phyloP scores from a whole-genome alignment of 2,888 invertebrate species.

The Catocala nupta region DNA sequence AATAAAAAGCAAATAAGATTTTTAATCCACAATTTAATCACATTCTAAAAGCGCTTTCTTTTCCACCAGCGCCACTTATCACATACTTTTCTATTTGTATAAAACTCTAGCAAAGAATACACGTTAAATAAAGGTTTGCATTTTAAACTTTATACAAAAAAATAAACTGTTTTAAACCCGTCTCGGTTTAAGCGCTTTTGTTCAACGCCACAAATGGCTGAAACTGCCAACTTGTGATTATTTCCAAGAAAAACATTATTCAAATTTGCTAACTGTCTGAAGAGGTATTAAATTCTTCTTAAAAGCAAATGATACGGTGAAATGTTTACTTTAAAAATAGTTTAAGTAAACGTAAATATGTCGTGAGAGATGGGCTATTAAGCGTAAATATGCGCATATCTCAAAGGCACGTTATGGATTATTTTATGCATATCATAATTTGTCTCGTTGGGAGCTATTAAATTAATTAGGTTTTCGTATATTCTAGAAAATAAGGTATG shows the following conservation, averaged over 20 bases:
- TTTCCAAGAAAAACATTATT: conserved; percentile 64
- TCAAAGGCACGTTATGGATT: background rate
- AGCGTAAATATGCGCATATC: conserved; percentile 15
- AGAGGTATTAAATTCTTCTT: conserved; percentile 54
- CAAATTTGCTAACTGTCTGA: conserved; percentile 58
- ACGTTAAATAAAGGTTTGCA: conserved; percentile 50
- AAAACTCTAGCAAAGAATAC: conserved; percentile 37
- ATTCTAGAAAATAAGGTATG: too few species aligned
- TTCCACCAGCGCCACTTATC: background rate
- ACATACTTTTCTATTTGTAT: conserved; percentile 35
- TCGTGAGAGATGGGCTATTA: conserved; percentile 5
- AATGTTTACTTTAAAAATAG: conserved; percentile 20
- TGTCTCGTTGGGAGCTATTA: background rate
- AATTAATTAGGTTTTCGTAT: background rate
- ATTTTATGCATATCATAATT: background rate
- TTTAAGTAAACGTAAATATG: conserved; percentile 15
- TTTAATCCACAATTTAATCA: conserved; percentile 3
- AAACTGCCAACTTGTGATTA: conserved; percentile 62
- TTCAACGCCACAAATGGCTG: conserved; percentile 53
- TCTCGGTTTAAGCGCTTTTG: conserved; percentile 47
- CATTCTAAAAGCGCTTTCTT: background rate
- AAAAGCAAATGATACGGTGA: conserved; percentile 50
- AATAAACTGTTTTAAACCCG: conserved; percentile 42
- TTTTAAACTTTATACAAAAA: conserved; percentile 46
- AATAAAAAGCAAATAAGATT: background rate